phyloP scores from a whole-genome alignment of 2,113 vertebrate species.

The Herpailurus yagouaroundi region DNA sequence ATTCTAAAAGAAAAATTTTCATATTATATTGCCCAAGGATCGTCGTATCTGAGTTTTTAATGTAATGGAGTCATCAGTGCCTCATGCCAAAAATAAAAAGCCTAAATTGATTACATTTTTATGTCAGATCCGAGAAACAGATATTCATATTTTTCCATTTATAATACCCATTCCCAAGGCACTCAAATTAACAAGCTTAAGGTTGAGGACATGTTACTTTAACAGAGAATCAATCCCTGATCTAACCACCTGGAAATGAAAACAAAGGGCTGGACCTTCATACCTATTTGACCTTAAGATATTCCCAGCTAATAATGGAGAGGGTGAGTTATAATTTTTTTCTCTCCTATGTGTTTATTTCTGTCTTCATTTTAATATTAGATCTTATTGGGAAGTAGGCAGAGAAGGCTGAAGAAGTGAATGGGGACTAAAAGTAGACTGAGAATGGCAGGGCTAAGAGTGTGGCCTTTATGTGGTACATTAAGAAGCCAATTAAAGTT shows the following conservation, averaged over 20 bases:
- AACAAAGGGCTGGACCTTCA: background rate
- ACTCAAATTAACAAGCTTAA: background rate
- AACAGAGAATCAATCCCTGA: background rate
- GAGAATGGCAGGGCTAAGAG: background rate
- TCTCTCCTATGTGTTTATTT: background rate
- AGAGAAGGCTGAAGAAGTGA: background rate
- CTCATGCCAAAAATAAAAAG: background rate
- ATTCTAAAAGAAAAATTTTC: background rate
- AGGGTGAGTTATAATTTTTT: background rate
- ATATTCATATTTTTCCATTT: background rate
- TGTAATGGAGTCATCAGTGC: background rate
- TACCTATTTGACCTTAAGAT: background rate
- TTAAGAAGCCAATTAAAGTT: background rate
- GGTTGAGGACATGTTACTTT: background rate
- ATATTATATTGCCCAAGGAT: background rate
- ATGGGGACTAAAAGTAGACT: background rate
- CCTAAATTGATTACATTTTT: background rate
- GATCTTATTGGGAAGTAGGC: background rate
- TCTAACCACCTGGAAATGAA: background rate
- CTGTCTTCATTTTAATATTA: background rate
- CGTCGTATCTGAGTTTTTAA: background rate
- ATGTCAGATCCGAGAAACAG: background rate
- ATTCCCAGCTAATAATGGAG: background rate
- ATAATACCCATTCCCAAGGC: background rate
- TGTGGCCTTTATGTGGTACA: background rate